These are phyloP conservation scores for Cantharis lateralis DNA, from an alignment of 2,888 invertebrate genomes.

Conservation along the genomic window DNA sequence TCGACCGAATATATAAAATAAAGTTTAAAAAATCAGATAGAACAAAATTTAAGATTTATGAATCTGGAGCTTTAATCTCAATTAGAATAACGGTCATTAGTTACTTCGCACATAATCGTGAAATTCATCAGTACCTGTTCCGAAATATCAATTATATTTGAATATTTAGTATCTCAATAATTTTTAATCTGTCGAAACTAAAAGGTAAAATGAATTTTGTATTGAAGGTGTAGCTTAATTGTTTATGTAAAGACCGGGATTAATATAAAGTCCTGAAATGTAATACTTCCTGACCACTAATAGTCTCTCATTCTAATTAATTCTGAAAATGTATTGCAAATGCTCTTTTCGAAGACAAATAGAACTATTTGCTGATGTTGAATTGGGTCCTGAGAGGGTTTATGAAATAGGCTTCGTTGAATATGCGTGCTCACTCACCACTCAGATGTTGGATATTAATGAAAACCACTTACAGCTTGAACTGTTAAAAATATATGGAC, in stretches of 20 bases:
- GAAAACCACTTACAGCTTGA: constrained; percentile 31
- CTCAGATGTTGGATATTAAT: constrained; percentile 37
- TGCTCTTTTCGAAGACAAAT: constrained; percentile 25
- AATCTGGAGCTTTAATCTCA: too few species aligned
- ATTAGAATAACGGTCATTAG: too few species aligned
- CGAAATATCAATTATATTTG: neutral
- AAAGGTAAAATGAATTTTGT: neutral
- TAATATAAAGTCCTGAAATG: neutral
- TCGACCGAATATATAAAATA: too few species aligned
- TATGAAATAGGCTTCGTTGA: constrained; percentile 31
- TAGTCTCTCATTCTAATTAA: constrained; percentile 18
- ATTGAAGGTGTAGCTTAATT: neutral
- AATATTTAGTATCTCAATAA: neutral
- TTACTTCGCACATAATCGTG: too few species aligned
- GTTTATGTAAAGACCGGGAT: constrained; percentile 2
- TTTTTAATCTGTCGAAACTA: neutral
- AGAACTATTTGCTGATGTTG: constrained; percentile 22
- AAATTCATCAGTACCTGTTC: neutral
- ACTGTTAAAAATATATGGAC: constrained; percentile 31
- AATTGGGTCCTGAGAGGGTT: constrained; percentile 31
- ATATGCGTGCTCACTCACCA: constrained; percentile 37
- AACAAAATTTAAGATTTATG: too few species aligned
- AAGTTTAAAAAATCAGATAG: too few species aligned
- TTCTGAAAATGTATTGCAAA: constrained; percentile 23
- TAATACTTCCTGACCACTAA: constrained; percentile 12